These are phyloP conservation scores for Oreochromis mossambicus DNA, from an alignment of 2,797 vertebrate genomes.

Conservation along the genomic window DNA sequence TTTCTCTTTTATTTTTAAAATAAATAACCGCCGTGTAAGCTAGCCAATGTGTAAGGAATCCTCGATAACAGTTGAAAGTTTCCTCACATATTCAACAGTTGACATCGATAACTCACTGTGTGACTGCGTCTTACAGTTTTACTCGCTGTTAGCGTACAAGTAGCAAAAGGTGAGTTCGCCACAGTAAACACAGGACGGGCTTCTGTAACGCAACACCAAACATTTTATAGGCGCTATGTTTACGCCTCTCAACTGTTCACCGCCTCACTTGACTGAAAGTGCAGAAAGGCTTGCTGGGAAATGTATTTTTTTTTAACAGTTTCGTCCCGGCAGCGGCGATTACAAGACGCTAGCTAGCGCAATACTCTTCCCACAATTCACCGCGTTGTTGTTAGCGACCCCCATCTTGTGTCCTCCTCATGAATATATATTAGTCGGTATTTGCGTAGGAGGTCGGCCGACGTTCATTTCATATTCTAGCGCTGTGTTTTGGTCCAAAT, in stretches of 20 bases:
- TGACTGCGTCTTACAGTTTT: not conserved
- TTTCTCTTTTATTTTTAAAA: not conserved
- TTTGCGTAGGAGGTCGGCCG: conserved; percentile 77
- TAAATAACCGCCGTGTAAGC: not conserved
- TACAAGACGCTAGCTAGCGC: rapidly evolving
- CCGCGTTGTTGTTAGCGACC: conserved; percentile 57
- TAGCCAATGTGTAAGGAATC: not conserved
- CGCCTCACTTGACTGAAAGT: conserved; percentile 12
- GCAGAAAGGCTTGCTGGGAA: conserved; percentile 26
- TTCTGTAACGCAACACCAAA: not conserved
- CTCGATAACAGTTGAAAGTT: not conserved
- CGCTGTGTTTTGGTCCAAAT: conserved; percentile 63
- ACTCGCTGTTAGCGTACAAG: too few species aligned
- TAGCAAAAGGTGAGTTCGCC: rapidly evolving
- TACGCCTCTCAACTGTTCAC: conserved; percentile 43
- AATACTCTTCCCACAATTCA: conserved; percentile 59
- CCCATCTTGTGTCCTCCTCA: conserved; percentile 74
- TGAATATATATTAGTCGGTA: conserved; percentile 73
- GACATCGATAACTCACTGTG: not conserved
- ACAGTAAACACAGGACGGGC: not conserved
- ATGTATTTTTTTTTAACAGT: conserved; percentile 14
- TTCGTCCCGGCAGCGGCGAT: rapidly evolving
- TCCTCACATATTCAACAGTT: conserved; percentile 19
- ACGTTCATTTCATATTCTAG: conserved; percentile 77
- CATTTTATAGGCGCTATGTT: conserved; percentile 58